Evolutionary conservation across 2,797 vertebrate genomes (phyloP), one percentile per base, ranked within the genome.

Genomic region (Hyperoplus lanceolatus): DNA sequence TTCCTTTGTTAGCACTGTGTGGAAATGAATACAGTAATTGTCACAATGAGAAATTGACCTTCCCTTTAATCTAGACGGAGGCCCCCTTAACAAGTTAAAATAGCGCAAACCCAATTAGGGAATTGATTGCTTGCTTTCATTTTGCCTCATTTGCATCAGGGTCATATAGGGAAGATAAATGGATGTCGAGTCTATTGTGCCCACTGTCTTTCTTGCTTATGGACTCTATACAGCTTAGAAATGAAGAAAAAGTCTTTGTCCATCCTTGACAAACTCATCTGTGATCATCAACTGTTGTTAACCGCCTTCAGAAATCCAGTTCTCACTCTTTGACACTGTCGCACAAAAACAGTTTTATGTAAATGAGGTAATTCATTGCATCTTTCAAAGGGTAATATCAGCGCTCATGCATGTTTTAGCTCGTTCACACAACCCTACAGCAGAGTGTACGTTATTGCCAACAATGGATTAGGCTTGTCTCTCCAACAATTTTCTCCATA

Each of bases 61-160:
- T 90, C 79, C 8, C 82, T 91, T 85, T 91, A 91, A 90, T 92
- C 85, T 64, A 64, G 90, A 91, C 87, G 51, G 80, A 81, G 82
- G 67, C 82, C 71, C 77, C 81, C 83, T 85, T 91, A 89, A 92
- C 90, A 85, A 86, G 92, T 89, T 87, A 77, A 88, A 92, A 90
- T 79, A 88, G 88, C 87, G 13, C 85, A 89, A 91, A 93, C 87
- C 89, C 91, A 89, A 93, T 94, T 92, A 93, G 82, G 79, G 82
- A 87, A 91, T 85, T 92, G 93, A 94, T 93, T 91, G 90, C 89
- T 82, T 88, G 89, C 91, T 91, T 93, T 93, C 80, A 88, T 91
- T 87, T 82, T 49, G 29, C 69, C 89, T 89, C 89, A 91, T 94
- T 93, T 92, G 89, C 90, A 93, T 94, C 82, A 48, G 86, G 80